These are phyloP conservation scores for Poeciliopsis turrubarensis DNA, from an alignment of 2,113 vertebrate species.

Conservation along the genomic window DNA sequence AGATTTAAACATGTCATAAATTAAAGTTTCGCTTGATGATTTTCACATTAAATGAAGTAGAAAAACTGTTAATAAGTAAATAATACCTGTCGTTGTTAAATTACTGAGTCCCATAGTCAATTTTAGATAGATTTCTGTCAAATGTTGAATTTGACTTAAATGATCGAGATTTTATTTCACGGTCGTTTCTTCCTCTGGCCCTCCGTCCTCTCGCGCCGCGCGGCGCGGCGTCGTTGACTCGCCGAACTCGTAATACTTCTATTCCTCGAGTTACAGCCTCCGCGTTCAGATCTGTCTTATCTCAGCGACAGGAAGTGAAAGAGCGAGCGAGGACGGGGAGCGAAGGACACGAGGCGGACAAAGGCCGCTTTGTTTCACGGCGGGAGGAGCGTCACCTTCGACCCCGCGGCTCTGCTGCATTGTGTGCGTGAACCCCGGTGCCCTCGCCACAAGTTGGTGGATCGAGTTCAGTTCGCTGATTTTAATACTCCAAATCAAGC, in stretches of 20 bases:
- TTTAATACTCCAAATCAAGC: neutral
- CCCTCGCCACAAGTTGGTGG: conserved; percentile 3
- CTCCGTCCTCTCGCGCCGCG: neutral
- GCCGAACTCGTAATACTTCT: conserved; percentile 17
- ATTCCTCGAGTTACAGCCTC: conserved; percentile 43
- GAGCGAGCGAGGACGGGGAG: conserved; percentile 34
- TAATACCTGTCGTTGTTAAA: too few relatives aligned
- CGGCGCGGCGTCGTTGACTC: conserved; percentile 5
- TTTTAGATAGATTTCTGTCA: too few relatives aligned
- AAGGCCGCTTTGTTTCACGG: conserved; percentile 73
- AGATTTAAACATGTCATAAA: neutral
- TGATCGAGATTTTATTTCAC: too few relatives aligned
- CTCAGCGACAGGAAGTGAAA: conserved; percentile 29
- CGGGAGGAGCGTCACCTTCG: conserved; percentile 65
- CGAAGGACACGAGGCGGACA: conserved; percentile 61
- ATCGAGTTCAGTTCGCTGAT: neutral
- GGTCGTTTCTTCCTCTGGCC: too few relatives aligned
- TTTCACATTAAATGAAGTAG: neutral
- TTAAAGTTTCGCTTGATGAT: neutral
- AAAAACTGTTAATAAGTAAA: too few relatives aligned
- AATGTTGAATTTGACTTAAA: too few relatives aligned
- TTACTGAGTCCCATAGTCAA: too few relatives aligned
- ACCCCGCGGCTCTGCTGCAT: conserved; percentile 56
- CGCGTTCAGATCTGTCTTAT: neutral
- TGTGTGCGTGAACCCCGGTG: conserved; percentile 39